Conservation (phyloP, 2,797 vertebrate genomes). For the Pseudochirops cupreus region DNA sequence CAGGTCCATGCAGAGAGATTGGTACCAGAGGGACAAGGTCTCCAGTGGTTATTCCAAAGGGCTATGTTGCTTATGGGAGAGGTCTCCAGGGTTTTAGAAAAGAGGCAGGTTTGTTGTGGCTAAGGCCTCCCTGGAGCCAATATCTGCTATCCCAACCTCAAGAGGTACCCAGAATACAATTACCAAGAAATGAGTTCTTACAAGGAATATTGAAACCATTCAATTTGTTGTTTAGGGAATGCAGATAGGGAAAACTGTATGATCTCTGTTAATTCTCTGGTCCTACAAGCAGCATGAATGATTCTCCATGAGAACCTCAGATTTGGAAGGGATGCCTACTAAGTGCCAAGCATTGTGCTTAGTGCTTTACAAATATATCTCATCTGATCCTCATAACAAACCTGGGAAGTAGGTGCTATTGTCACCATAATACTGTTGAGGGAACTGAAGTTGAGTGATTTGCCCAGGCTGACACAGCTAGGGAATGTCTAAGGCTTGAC, state of each 20-base stretch:
- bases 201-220: neutral
- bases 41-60: neutral
- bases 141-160: neutral
- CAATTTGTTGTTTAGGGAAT: neutral
- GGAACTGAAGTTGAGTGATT: neutral
- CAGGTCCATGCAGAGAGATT: conserved; percentile 53
- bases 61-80: neutral
- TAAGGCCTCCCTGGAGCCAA: neutral
- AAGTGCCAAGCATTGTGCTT: neutral
- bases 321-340: neutral
- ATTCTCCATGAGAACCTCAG: neutral
- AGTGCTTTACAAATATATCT: neutral
- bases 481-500: neutral
- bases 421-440: neutral
- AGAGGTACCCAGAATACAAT: neutral
- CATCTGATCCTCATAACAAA: neutral
- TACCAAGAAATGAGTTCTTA: neutral
- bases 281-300: neutral
- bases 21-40: neutral
- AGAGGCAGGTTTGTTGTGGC: neutral
- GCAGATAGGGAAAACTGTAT: neutral
- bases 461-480: neutral
- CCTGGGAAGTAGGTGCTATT: neutral
- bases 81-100: neutral
- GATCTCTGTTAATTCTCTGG: neutral